Evolutionary conservation across 2,113 vertebrate genomes (phyloP).

Genomic region (Sander lucioperca): DNA sequence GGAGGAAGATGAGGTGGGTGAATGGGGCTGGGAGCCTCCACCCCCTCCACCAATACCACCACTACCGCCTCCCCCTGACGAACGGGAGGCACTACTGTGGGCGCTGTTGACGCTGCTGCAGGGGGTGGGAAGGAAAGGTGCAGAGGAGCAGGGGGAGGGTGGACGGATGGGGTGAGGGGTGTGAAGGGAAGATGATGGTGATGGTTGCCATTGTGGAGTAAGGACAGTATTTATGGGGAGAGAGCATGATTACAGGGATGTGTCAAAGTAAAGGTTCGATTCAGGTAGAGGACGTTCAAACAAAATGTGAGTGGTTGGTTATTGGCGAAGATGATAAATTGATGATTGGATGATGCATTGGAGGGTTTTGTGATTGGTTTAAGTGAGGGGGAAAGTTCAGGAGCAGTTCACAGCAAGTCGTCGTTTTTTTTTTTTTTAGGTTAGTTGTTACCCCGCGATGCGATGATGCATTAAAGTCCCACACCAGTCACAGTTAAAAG

Average conservation of each 20-base stretch:
- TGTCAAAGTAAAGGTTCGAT: background rate
- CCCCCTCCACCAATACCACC: conserved; percentile 57
- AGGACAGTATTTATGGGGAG: conserved; percentile 21
- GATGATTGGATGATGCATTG: conserved; percentile 10
- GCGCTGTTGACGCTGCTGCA: conserved; percentile 91
- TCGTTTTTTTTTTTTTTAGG: conserved; percentile 32
- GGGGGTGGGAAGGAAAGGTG: conserved; percentile 44
- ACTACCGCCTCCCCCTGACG: conserved; percentile 81
- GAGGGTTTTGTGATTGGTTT: conserved; percentile 2
- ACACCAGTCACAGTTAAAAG: conserved; percentile 45
- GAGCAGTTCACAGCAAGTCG: conserved; percentile 33
- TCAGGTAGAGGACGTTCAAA: background rate
- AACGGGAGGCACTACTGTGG: conserved; percentile 91
- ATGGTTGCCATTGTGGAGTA: conserved; percentile 12
- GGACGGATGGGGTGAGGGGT: conserved; percentile 32
- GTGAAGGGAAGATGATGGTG: conserved; percentile 19
- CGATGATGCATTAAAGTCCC: conserved; percentile 12
- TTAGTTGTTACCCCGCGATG: conserved; percentile 31
- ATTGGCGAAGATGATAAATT: background rate
- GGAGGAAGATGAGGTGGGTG: conserved; percentile 80
- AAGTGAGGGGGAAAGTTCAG: conserved; percentile 15
- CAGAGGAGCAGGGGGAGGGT: conserved; percentile 33
- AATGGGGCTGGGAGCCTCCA: conserved; percentile 87
- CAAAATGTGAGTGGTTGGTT: background rate
- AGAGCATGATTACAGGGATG: conserved; percentile 6